A percentile compares a stretch with the other conserved stretches of the same genome.
Conservation (phyloP, 2,797 vertebrate species). For the Acanthornis magna region DNA sequence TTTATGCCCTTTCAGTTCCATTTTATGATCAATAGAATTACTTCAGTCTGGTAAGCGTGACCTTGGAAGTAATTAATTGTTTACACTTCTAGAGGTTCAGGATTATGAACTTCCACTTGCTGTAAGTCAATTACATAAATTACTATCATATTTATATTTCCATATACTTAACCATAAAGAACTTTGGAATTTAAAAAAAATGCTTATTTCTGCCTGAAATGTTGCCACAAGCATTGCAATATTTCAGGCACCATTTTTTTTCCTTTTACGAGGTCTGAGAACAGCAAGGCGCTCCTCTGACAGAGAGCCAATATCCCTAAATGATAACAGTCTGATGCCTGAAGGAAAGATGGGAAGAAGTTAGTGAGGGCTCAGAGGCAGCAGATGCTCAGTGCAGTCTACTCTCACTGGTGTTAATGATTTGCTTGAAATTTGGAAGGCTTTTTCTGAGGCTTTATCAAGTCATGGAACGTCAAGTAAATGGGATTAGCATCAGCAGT, state of each 20-base stretch:
- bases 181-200: not conserved
- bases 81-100: not conserved
- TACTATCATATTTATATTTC: not conserved
- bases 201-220: not conserved
- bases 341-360: not conserved
- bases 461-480: not conserved
- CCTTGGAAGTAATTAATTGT: slow-evolving; percentile 35
- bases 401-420: not conserved
- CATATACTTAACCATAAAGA: not conserved
- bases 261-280: not conserved
- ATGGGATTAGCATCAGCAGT: not conserved
- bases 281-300: not conserved
- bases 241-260: not conserved
- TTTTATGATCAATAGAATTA: slow-evolving; percentile 31
- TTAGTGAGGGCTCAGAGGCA: not conserved
- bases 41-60: not conserved
- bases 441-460: not conserved
- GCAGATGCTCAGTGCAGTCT: not conserved
- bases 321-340: not conserved
- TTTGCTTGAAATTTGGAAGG: slow-evolving; percentile 5
- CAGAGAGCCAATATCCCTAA: not conserved
- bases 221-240: not conserved
- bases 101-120: not conserved
- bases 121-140: not conserved
- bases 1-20: not conserved